These are phyloP conservation scores for Furcifer pardalis DNA, from an alignment of 2,797 vertebrate genomes.

Conservation along the genomic window DNA sequence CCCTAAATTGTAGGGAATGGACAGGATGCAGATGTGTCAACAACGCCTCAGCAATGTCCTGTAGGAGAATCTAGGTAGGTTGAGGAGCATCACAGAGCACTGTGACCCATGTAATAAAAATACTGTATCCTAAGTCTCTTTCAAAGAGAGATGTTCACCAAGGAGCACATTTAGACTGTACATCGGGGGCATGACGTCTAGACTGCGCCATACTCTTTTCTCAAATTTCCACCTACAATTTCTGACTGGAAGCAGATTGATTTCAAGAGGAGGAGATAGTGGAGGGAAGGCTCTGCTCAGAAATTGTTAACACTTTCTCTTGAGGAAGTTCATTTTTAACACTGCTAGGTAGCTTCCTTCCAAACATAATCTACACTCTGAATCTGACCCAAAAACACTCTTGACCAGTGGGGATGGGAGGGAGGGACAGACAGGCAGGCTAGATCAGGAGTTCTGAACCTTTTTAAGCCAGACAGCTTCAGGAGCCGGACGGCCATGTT, in stretches of 20 bases:
- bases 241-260: neutral
- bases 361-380: conserved; percentile 8
- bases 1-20: neutral
- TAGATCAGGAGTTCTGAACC: no score
- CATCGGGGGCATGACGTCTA: neutral
- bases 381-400: conserved; percentile 10
- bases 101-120: neutral
- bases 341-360: neutral
- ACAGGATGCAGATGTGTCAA: conserved; percentile 19
- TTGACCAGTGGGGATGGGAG: no score
- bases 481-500: no score
- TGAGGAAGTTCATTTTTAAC: neutral
- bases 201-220: conserved; percentile 10
- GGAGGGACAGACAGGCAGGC: no score
- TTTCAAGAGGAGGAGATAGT: neutral
- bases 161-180: neutral
- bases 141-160: conserved; percentile 30
- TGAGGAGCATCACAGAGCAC: neutral
- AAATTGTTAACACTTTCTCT: conserved; percentile 4
- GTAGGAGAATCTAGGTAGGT: conserved; percentile 45
- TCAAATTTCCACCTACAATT: conserved; percentile 11
- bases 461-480: no score
- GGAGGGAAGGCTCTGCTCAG: neutral
- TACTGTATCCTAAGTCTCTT: neutral
- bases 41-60: conserved; percentile 1